Evolutionary conservation across 2,888 invertebrate genomes (phyloP), one percentile per base, ranked within the genome.

Genomic region (Eilema griseolum): DNA sequence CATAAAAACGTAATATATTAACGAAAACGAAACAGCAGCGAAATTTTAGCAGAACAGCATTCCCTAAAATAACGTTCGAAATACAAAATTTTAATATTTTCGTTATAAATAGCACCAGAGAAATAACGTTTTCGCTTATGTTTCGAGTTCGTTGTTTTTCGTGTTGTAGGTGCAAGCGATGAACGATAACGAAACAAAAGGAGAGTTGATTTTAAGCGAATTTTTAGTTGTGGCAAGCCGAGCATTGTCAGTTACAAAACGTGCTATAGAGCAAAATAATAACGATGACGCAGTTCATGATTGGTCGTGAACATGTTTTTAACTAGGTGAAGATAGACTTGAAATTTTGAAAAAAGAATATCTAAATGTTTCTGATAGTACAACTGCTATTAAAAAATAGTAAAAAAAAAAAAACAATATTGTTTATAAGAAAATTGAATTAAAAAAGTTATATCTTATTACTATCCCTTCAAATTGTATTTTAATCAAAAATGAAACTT

Each of bases 211-310:
- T 62, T 65, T 67, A 82, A 83, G 84, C 83, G 70, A 46, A 69
- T 67, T 61, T 83, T 83, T 76, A 72, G 79, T 83, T 73, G 80
- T 78, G 80, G 73, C 77, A 85, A 85, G 87, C 83, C 78, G 81
- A 82, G 83, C 81, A 66, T 72, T 74, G 78, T 81, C 79, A 83
- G 79, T 83, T 75, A 84, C 82, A 83, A 70, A 81, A 82, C 83
- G 87, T 87, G 88, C 87, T 76, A 67, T 28, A 75, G 70, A 74
- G 76, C 78, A 74, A 80, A 78, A 79, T 77, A 77, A 80, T 62
- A 79, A 69, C 72, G 66, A 78, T 78, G 79, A 83, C 85, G 83
- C 83, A 84, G 79, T 77, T 83, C 75, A 75, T 81, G 78, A 78
- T 69, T 46, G 37, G 66, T 59, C 52, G 75, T 73, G 65, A 67